Percentiles rank a stretch among this genome's conserved stretches.
These are phyloP conservation scores for Fukomys damarensis DNA, from an alignment of 2,113 vertebrate species.

Conservation along the genomic window DNA sequence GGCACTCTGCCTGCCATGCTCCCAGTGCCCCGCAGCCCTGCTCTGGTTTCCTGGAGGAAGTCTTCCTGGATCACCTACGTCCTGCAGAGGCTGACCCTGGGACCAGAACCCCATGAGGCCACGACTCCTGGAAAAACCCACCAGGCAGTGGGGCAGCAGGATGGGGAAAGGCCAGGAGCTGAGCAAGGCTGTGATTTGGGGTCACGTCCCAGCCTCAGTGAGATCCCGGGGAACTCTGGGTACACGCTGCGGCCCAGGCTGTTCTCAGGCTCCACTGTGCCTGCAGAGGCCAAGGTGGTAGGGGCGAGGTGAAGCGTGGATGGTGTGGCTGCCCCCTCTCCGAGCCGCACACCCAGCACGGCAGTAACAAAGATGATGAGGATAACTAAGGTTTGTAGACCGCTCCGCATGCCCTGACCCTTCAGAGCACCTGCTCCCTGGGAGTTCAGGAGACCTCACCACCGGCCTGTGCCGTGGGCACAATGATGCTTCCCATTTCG, in stretches of 20 bases:
- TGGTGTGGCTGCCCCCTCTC: neutral
- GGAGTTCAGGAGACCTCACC: neutral
- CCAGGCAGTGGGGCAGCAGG: neutral
- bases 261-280: neutral
- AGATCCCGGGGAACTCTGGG: neutral
- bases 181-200: accelerated
- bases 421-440: neutral
- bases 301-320: accelerated
- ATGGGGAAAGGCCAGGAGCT: neutral
- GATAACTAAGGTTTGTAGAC: neutral
- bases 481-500: neutral
- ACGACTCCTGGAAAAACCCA: neutral
- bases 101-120: neutral
- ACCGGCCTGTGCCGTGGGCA: neutral
- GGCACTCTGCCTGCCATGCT: neutral
- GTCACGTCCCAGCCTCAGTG: neutral
- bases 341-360: accelerated
- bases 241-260: accelerated
- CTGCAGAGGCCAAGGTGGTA: accelerated
- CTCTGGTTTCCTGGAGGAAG: neutral
- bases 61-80: neutral
- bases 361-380: too few species aligned
- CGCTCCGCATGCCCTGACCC: neutral
- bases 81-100: neutral
- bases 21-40: neutral